Percentiles rank a stretch among this genome's conserved stretches.
phyloP scores from a whole-genome alignment of 1,140 invertebrate genomes.

The Euschistus heros region DNA sequence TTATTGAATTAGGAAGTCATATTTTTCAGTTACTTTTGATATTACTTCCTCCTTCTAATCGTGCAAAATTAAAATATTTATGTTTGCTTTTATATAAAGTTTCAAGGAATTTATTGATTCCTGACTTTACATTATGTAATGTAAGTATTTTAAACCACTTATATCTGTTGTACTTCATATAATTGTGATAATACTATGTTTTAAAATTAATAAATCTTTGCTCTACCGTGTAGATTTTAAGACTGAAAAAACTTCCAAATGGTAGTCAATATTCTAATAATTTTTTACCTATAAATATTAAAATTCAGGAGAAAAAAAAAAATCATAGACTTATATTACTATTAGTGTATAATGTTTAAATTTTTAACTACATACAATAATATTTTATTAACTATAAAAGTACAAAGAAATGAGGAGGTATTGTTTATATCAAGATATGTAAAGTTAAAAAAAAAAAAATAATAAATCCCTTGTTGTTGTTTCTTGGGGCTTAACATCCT shows the following conservation, averaged over 20 bases:
- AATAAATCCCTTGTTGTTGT: too few species aligned
- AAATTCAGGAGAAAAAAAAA: neutral
- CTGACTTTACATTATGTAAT: neutral
- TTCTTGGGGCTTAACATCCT: too few species aligned
- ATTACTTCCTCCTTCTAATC: neutral
- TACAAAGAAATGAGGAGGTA: too few species aligned
- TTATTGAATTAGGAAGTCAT: neutral
- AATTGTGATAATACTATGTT: neutral
- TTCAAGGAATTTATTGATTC: neutral
- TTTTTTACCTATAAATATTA: neutral
- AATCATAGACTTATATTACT: neutral
- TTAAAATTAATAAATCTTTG: neutral
- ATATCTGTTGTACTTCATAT: neutral
- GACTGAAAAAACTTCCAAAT: neutral
- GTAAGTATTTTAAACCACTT: neutral
- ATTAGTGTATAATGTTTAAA: too few species aligned
- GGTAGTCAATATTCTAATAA: neutral
- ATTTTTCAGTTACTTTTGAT: constrained; percentile 1
- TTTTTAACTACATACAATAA: too few species aligned
- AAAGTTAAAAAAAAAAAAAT: too few species aligned
- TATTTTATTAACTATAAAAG: too few species aligned
- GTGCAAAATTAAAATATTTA: neutral
- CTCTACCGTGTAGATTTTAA: neutral
- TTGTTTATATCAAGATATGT: too few species aligned
- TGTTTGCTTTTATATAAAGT: neutral